These are phyloP conservation scores for Phlogophora meticulosa DNA, from an alignment of 2,888 invertebrate genomes.

Conservation along the genomic window DNA sequence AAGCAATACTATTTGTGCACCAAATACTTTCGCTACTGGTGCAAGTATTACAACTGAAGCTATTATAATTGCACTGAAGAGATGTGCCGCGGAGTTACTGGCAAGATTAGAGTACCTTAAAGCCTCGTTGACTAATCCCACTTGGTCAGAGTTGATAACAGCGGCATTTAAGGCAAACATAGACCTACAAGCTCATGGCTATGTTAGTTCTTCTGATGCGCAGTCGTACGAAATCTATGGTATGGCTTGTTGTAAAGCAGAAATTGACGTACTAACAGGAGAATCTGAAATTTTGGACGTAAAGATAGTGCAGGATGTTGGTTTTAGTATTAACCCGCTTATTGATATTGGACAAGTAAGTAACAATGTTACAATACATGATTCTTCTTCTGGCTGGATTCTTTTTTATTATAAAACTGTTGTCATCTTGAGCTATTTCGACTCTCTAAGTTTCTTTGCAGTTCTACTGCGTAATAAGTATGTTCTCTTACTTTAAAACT, in stretches of 20 bases:
- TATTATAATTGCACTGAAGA: slow-evolving; percentile 67
- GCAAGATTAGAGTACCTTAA: slow-evolving; percentile 64
- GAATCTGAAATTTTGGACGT: slow-evolving; percentile 91
- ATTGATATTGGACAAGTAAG: slow-evolving; percentile 92
- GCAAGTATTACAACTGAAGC: slow-evolving; percentile 88
- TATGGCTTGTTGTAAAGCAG: slow-evolving; percentile 92
- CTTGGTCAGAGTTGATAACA: slow-evolving; percentile 87
- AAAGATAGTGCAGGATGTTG: slow-evolving; percentile 92
- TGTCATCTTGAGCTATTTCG: not conserved
- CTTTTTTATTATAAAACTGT: too few relatives aligned
- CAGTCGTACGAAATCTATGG: slow-evolving; percentile 85
- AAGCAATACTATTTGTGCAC: slow-evolving; percentile 90
- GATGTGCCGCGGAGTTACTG: slow-evolving; percentile 62
- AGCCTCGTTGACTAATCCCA: slow-evolving; percentile 72
- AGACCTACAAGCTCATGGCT: slow-evolving; percentile 76
- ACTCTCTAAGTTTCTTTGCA: not conserved
- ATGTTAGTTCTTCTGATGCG: slow-evolving; percentile 55
- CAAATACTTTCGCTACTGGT: slow-evolving; percentile 93
- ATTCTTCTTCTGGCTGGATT: too few relatives aligned
- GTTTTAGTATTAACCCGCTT: slow-evolving; percentile 92
- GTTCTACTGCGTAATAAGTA: not conserved
- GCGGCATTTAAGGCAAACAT: slow-evolving; percentile 80
- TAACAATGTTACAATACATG: slow-evolving; percentile 4
- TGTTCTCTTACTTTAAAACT: too few relatives aligned
- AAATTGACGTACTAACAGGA: slow-evolving; percentile 94